Conservation (phyloP, 2,113 vertebrate genomes). For the Campylorhamphus procurvoides region DNA sequence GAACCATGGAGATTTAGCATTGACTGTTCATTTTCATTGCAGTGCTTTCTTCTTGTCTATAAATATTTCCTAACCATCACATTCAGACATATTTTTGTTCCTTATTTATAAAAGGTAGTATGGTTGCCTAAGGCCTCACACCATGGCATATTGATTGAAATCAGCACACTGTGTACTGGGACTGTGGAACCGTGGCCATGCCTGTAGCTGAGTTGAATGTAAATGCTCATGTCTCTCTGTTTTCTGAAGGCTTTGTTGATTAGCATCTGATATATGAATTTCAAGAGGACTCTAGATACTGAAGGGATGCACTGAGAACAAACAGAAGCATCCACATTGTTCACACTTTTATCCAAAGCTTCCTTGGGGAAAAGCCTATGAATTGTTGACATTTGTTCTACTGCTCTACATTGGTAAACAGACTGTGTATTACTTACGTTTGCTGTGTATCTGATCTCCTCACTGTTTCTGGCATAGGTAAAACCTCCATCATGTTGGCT, state of each 20-base stretch:
- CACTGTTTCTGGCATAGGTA: neutral
- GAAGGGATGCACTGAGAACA: neutral
- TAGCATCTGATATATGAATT: constrained; percentile 1
- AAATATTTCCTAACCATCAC: neutral
- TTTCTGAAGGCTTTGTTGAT: constrained; percentile 8
- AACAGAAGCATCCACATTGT: neutral
- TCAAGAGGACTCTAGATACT: neutral
- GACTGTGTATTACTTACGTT: neutral
- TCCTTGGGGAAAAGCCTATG: neutral
- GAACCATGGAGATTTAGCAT: neutral
- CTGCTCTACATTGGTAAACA: neutral
- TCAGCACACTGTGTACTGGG: neutral
- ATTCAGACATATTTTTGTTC: neutral
- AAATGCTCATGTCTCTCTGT: neutral
- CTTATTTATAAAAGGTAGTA: neutral
- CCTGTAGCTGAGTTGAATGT: constrained; percentile 10
- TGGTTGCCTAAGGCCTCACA: neutral
- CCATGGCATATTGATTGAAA: neutral
- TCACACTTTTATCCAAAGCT: neutral
- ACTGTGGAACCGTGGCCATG: neutral
- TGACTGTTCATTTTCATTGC: neutral
- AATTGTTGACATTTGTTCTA: constrained; percentile 1
- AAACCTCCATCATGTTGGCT: neutral
- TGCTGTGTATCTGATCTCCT: neutral
- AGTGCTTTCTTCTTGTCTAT: neutral